These are phyloP conservation scores for Perca flavescens DNA, from an alignment of 2,113 vertebrate species.

Conservation along the genomic window DNA sequence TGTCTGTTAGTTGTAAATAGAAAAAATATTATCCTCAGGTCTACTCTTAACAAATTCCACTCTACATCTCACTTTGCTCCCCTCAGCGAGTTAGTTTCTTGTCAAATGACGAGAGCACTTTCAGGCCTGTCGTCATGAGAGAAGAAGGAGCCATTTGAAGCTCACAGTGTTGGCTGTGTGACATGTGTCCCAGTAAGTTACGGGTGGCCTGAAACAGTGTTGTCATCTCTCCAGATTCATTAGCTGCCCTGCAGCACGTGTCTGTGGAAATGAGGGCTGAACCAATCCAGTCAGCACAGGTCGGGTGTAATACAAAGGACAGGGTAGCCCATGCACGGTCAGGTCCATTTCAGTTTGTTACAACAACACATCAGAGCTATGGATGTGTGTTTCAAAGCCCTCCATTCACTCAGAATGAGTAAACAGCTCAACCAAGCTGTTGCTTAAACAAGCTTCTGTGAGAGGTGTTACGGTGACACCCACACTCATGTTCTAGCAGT, in stretches of 20 bases:
- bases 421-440: constrained; percentile 66
- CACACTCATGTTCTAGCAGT: constrained; percentile 74
- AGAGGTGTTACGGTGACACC: constrained; percentile 78
- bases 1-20: constrained; percentile 28
- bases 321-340: constrained; percentile 26
- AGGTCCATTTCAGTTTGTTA: constrained; percentile 59
- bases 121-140: constrained; percentile 22
- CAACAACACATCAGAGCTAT: constrained; percentile 66
- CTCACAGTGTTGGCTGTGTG: constrained; percentile 10
- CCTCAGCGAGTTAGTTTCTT: constrained; percentile 20
- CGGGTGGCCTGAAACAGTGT: constrained; percentile 36
- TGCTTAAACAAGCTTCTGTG: constrained; percentile 78
- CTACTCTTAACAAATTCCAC: constrained; percentile 32
- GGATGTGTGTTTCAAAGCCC: constrained; percentile 77
- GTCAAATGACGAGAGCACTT: constrained; percentile 35
- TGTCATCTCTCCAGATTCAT: constrained; percentile 59
- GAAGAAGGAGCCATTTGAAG: constrained; percentile 44
- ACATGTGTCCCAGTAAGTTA: constrained; percentile 1
- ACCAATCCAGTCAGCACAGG: constrained; percentile 54
- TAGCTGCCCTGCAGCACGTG: constrained; percentile 26
- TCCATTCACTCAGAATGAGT: constrained; percentile 77
- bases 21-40: constrained; percentile 32
- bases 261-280: constrained; percentile 61
- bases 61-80: neutral
- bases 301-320: constrained; percentile 64